Percentiles rank a stretch among this genome's conserved stretches.
Evolutionary conservation across 23 tunicate genomes (phyloP).

Genomic region (Trididemnum miniatum): DNA sequence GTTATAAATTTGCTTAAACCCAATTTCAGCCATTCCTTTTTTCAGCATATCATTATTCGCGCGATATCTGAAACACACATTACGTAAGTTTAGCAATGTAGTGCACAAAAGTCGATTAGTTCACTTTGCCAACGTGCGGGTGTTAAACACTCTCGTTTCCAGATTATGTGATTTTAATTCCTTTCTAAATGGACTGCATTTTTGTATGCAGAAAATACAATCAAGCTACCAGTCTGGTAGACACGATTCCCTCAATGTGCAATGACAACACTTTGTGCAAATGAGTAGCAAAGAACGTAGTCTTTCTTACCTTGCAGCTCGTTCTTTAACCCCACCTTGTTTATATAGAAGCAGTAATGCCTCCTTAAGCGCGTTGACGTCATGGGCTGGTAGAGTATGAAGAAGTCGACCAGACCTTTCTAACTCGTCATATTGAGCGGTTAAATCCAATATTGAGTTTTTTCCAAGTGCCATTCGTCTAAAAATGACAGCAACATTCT

Average conservation of each 20-base stretch:
- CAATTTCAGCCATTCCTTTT: conserved; percentile 33
- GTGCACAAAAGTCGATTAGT: no score
- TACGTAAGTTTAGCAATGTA: no score
- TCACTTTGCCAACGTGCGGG: no score
- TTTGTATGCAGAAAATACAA: no score
- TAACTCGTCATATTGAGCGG: conserved; percentile 43
- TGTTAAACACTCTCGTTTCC: no score
- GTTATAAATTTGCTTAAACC: background rate
- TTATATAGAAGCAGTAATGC: conserved; percentile 44
- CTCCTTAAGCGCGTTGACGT: conserved; percentile 56
- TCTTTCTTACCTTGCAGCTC: conserved; percentile 53
- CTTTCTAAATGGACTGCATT: no score
- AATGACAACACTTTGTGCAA: no score
- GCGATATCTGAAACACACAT: background rate
- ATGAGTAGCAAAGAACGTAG: background rate
- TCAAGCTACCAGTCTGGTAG: no score
- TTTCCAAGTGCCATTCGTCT: no score
- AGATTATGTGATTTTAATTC: no score
- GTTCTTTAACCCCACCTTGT: conserved; percentile 48
- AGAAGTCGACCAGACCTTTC: conserved; percentile 59
- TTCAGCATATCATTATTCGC: conserved; percentile 3
- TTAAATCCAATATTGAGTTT: conserved; percentile 41
- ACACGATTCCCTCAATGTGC: no score
- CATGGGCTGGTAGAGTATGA: conserved; percentile 64
- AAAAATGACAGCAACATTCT: no score